Evolutionary conservation across 1,140 invertebrate genomes (phyloP).

Genomic region (Monomorium pharaonis): DNA sequence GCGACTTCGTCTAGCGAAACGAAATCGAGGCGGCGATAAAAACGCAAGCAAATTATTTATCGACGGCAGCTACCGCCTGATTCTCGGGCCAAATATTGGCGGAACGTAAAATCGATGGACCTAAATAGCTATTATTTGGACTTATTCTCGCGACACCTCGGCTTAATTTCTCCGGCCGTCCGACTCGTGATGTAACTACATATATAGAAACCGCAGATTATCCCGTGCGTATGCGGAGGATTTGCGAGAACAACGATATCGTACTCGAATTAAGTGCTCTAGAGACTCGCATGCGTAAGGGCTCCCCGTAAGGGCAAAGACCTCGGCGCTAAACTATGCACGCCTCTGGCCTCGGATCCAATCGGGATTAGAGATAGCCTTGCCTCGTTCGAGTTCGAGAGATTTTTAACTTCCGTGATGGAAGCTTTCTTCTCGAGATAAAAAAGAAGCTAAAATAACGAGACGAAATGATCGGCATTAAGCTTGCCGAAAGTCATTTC

Average conservation of each 20-base stretch:
- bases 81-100: slow-evolving; percentile 30
- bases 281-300: slow-evolving; percentile 28
- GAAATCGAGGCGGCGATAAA: slow-evolving; percentile 66
- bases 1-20: too few relatives aligned
- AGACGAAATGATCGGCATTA: not conserved
- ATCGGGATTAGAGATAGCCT: slow-evolving; percentile 21
- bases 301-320: slow-evolving; percentile 49
- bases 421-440: not conserved
- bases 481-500: not conserved
- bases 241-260: slow-evolving; percentile 41
- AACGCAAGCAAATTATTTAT: slow-evolving; percentile 79
- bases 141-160: not conserved
- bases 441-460: not conserved
- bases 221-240: not conserved
- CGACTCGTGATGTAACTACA: not conserved
- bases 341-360: slow-evolving; percentile 51
- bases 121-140: too few relatives aligned
- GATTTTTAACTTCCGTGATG: slow-evolving; percentile 32
- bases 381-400: not conserved
- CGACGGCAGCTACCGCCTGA: slow-evolving; percentile 77
- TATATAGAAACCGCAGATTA: not conserved
- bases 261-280: slow-evolving; percentile 36
- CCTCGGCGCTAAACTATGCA: slow-evolving; percentile 55
- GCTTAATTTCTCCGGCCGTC: not conserved
- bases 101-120: too few relatives aligned